Conservation (phyloP, 2,797 vertebrate genomes). For the Taenioides sp. region DNA sequence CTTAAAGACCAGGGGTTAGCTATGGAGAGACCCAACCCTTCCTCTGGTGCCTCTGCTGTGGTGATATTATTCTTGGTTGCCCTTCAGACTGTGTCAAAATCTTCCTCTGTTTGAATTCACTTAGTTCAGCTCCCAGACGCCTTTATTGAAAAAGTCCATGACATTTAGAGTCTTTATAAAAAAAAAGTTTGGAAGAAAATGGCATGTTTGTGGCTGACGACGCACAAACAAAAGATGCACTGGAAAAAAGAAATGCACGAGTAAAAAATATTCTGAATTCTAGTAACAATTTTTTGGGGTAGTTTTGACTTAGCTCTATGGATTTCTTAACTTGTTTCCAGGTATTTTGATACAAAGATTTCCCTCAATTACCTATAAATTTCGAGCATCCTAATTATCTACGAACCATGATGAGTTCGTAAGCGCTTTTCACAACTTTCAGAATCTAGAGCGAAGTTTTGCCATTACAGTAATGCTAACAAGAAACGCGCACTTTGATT, state of each 20-base stretch:
- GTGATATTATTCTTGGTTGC: conserved; percentile 31
- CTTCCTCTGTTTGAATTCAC: conserved; percentile 66
- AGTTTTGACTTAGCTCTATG: neutral
- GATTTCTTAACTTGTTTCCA: too few species aligned
- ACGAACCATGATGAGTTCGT: too few species aligned
- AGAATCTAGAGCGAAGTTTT: too few species aligned
- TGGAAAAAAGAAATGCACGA: neutral
- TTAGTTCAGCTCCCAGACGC: conserved; percentile 62
- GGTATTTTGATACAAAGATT: too few species aligned
- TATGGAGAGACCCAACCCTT: conserved; percentile 6
- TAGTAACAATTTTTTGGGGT: neutral
- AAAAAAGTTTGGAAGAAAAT: conserved; percentile 11
- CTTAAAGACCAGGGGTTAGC: conserved; percentile 41
- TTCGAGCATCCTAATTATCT: too few species aligned
- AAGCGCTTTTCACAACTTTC: too few species aligned
- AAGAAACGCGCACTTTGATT: too few species aligned
- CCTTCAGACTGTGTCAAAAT: conserved; percentile 64
- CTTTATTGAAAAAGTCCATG: conserved; percentile 42
- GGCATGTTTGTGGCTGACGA: conserved; percentile 16
- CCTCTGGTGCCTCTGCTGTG: conserved; percentile 20
- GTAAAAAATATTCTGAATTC: neutral
- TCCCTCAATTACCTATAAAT: too few species aligned
- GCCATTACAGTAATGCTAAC: too few species aligned
- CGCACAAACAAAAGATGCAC: conserved; percentile 13
- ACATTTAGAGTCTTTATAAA: conserved; percentile 17